Evolutionary conservation across 1,140 invertebrate species (phyloP), one percentile per base, ranked within the genome.

Genomic region (Conus betulinus): DNA sequence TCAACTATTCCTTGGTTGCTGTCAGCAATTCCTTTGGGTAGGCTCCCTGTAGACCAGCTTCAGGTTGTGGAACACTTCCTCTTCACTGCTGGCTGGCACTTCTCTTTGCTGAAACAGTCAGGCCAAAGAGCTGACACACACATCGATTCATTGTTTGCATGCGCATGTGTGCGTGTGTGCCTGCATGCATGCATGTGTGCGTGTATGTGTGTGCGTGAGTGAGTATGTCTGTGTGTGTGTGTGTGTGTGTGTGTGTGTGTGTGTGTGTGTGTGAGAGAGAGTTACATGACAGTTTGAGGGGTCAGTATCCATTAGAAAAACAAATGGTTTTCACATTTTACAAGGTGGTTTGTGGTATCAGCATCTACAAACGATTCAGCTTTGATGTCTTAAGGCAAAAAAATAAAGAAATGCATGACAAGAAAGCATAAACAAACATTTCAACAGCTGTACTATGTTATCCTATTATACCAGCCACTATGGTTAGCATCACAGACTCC

Each of bases 11-110:
- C 11, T 63, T 71, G 23, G 23, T 71, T 71, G 67, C 6, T 71
- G 67, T 71, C 23, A 71, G 67, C 93, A 94, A 76, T 94, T 94
- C 85, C 94, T 92, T 8, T 94, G 89, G 51, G 83, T 52, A 52
- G 94, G 93, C 51, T 94, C 88, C 74, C 88, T 89, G 88, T 92
- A 93, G 13, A 88, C 87, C n/a, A 94, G 85, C 20, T 92, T 90
- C 20, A 94, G 86, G 57, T 92, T 91, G n/a, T 89, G 76, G 91
- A 94, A 94, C 20, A 94, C 92, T 85, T 93, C 92, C 82, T 91
- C 91, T 83, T 94, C 94, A 90, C 90, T 94, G 4, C 20, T 88
- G 17, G 93, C 93, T 85, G 91, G 89, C 52, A 94, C 63, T 7
- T 87, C 60, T n/a, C 63, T 88, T 27, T 89, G 89, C 94, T 94